Conservation (phyloP, 2,797 vertebrate genomes). For the Cynodonichthys magdalenae region DNA sequence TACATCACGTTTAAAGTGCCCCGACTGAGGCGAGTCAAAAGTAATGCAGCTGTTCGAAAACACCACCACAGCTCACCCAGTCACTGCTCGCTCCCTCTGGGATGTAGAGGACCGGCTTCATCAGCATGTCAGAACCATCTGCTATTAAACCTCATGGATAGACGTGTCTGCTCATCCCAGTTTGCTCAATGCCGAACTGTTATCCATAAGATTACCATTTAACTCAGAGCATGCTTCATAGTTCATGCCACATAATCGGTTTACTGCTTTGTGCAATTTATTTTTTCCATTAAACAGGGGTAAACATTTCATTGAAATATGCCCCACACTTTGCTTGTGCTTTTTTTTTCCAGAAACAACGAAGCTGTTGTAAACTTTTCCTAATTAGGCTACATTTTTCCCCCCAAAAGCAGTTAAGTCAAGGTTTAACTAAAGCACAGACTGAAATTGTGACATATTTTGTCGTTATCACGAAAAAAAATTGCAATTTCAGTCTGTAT, state of each 20-base stretch:
- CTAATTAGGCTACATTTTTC: background rate
- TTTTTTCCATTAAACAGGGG: conserved; percentile 7
- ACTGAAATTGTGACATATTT: too few species aligned
- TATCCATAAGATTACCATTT: conserved; percentile 12
- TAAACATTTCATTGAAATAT: conserved; percentile 8
- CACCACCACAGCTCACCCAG: conserved; percentile 4
- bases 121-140: conserved; percentile 12
- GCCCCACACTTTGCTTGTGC: conserved; percentile 3
- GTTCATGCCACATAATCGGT: conserved; percentile 3
- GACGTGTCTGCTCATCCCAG: conserved; percentile 8
- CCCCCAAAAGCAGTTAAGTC: too few species aligned
- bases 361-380: background rate
- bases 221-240: conserved; percentile 11
- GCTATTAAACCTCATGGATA: conserved; percentile 7
- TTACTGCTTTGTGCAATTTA: conserved; percentile 6
- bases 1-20: conserved; percentile 86
- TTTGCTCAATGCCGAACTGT: conserved; percentile 12
- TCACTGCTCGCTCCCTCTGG: conserved; percentile 14
- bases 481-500: too few species aligned
- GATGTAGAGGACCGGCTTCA: conserved; percentile 9
- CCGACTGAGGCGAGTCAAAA: conserved; percentile 78
- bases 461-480: too few species aligned
- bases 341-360: conserved; percentile 24
- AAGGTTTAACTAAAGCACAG: too few species aligned
- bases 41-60: background rate